Percentiles rank a stretch among this genome's conserved stretches.
These are phyloP conservation scores for Cremastinae sp. DNA, from an alignment of 2,888 invertebrate genomes.

Conservation along the genomic window DNA sequence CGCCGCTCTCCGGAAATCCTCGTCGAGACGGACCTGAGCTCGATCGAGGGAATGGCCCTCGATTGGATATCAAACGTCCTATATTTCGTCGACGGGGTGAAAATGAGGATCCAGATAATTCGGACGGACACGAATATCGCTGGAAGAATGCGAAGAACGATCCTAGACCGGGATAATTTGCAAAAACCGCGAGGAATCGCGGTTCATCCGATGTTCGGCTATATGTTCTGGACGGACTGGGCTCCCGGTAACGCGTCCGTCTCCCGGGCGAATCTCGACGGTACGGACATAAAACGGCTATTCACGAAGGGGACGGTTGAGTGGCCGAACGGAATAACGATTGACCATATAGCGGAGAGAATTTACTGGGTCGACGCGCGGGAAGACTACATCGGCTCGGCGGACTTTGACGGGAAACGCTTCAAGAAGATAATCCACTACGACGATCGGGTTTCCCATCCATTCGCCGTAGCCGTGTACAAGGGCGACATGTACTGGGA, in stretches of 20 bases:
- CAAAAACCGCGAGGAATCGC: conserved; percentile 91
- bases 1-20: conserved; percentile 86
- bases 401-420: conserved; percentile 86
- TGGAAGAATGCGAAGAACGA: conserved; percentile 89
- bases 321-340: conserved; percentile 94
- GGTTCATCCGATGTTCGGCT: conserved; percentile 91
- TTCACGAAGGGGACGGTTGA: conserved; percentile 85
- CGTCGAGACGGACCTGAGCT: conserved; percentile 88
- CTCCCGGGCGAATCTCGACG: conserved; percentile 90
- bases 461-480: conserved; percentile 92
- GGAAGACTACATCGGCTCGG: conserved; percentile 90
- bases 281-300: conserved; percentile 85
- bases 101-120: conserved; percentile 91
- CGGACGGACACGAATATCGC: conserved; percentile 84
- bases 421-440: conserved; percentile 86
- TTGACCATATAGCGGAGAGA: conserved; percentile 90
- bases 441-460: conserved; percentile 88
- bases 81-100: conserved; percentile 92
- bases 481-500: conserved; percentile 95
- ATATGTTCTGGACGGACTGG: conserved; percentile 95
- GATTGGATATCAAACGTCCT: conserved; percentile 94
- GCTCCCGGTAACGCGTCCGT: conserved; percentile 89
- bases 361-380: conserved; percentile 95
- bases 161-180: conserved; percentile 85
- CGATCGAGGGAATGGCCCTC: conserved; percentile 93